Conservation (phyloP, 2,888 invertebrate species). For the Tinea pellionella region DNA sequence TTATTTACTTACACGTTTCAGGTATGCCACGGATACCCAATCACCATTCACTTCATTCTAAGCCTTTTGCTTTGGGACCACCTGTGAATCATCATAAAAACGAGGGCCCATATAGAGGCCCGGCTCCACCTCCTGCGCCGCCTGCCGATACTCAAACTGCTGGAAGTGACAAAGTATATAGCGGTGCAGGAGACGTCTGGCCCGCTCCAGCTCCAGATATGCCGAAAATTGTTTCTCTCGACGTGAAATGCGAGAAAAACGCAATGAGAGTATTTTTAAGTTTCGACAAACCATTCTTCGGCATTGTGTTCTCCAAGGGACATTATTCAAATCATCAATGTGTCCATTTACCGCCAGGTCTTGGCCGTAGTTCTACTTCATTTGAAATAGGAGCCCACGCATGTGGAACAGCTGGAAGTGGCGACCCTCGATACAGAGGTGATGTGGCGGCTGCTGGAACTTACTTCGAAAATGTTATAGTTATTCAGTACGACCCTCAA, state of each 20-base stretch:
- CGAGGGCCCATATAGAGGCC: conserved; percentile 78
- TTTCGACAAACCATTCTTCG: conserved; percentile 94
- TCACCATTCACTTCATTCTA: conserved; percentile 60
- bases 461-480: conserved; percentile 93
- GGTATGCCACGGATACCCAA: conserved; percentile 62
- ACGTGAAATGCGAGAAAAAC: conserved; percentile 94
- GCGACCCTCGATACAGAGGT: conserved; percentile 92
- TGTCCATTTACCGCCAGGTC: conserved; percentile 89
- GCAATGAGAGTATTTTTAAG: conserved; percentile 94
- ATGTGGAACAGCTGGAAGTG: conserved; percentile 92
- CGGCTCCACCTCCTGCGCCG: conserved; percentile 69
- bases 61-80: conserved; percentile 55
- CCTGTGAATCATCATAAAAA: conserved; percentile 61
- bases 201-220: conserved; percentile 87
- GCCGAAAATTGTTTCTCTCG: conserved; percentile 92
- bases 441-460: conserved; percentile 91
- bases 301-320: conserved; percentile 95
- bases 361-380: conserved; percentile 86
- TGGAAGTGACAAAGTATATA: conserved; percentile 71
- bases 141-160: conserved; percentile 64
- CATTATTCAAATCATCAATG: conserved; percentile 94
- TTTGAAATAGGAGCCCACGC: conserved; percentile 93
- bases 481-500: conserved; percentile 92
- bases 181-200: conserved; percentile 82
- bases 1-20: conserved; percentile 29